These are phyloP conservation scores for Holotrichia oblita DNA, from an alignment of 1,140 invertebrate genomes.

Conservation along the genomic window DNA sequence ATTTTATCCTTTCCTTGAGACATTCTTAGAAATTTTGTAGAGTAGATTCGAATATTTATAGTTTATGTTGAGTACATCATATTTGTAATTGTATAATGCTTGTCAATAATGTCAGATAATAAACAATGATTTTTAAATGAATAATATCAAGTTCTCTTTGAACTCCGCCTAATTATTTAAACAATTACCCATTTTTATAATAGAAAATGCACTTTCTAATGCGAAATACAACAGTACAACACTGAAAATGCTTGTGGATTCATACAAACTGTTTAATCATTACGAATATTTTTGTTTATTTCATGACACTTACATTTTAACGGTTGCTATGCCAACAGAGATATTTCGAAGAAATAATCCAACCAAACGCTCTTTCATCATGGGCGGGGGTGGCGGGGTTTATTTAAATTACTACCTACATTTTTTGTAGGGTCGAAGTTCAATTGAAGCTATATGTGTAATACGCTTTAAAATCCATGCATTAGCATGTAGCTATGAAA, in stretches of 20 bases:
- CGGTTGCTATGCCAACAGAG: constrained; percentile 7
- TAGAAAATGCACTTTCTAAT: not conserved
- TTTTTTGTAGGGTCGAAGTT: too few relatives aligned
- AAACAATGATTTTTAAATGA: constrained; percentile 26
- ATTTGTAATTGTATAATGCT: constrained; percentile 11
- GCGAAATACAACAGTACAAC: not conserved
- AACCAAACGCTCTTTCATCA: not conserved
- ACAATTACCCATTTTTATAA: constrained; percentile 1
- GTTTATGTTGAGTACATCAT: constrained; percentile 25
- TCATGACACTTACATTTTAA: constrained; percentile 6
- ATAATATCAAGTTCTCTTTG: constrained; percentile 18
- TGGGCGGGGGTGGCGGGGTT: too few relatives aligned
- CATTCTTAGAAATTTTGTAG: constrained; percentile 46
- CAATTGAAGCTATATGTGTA: too few relatives aligned
- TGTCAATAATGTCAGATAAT: constrained; percentile 15
- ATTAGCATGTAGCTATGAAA: too few relatives aligned
- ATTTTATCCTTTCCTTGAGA: constrained; percentile 67
- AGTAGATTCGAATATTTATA: not conserved
- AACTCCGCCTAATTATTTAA: not conserved
- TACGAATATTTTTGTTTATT: constrained; percentile 33
- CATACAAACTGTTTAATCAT: constrained; percentile 28
- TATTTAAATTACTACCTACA: too few relatives aligned
- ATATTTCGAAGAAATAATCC: not conserved
- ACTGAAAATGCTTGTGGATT: not conserved
- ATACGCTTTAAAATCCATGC: too few relatives aligned